Evolutionary conservation across 2,888 invertebrate species (phyloP), one percentile per base, ranked within the genome.

Genomic region (Lasioglossum leucozonium): DNA sequence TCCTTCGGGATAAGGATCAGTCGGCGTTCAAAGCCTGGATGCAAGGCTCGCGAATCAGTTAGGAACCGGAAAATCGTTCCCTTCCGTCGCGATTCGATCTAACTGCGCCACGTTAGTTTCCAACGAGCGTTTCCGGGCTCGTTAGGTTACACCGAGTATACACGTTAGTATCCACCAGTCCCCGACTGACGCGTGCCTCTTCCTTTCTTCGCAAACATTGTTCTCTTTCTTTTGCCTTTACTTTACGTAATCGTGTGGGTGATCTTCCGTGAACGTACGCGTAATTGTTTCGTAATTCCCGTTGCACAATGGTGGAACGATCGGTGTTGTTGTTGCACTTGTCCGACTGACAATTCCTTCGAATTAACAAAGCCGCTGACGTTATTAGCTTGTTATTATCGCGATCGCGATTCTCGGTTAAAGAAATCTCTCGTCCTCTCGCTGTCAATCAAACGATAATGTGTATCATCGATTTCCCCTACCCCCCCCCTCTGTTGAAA

Each of bases 241-340:
- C 75, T 79, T 87, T 88, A 87, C 82, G 67, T 83, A 89, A 91
- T 74, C 76, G 16, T 79, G 80, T 81, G 77, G 84, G 81, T 72
- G 77, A 58, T 79, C 22, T 62, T 37, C 69, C 51, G 51, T 1
- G 51, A 10, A 51, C 51, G 22, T 16, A 58, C 55, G 71, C 58
- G 22, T 22, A 2, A n/a, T n/a, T 62, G 77, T 85, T 88, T 86
- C 83, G 82, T 75, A 86, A 88, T 87, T 44, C 69, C 77, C 62
- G 77, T 90, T 85, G 75, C 87, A 82, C 84, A 90, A 88, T 42
- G n/a, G 2, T 1, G 67, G 72, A 77, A 73, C 65, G 72, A 16
- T 16, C 16, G 65, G 18, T 22, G 18, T 18, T 30, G 65, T 65
- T 65, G 34, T 34, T 30, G 11, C 26, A 44, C n/a, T 69, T 3